These are phyloP conservation scores for Fulica atra DNA, from an alignment of 2,113 vertebrate species.

Conservation along the genomic window DNA sequence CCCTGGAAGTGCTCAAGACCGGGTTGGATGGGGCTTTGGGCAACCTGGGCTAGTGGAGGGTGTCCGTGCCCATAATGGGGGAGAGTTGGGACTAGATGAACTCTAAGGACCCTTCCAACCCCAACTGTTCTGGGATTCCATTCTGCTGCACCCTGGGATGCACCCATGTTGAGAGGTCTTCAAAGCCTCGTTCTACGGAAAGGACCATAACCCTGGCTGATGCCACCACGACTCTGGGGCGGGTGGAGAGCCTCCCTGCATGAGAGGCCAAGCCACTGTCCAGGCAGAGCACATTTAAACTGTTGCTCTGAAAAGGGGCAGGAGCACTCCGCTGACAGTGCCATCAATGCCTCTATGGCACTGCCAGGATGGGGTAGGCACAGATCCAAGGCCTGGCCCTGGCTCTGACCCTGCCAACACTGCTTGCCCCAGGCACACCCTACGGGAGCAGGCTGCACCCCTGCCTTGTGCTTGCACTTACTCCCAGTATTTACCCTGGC, in stretches of 20 bases:
- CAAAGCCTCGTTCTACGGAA: neutral
- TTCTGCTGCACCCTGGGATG: neutral
- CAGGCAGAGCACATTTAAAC: neutral
- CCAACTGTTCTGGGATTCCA: too few relatives aligned
- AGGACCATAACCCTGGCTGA: neutral
- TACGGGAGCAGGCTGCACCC: neutral
- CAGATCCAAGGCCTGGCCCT: neutral
- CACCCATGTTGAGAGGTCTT: neutral
- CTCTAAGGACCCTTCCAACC: too few relatives aligned
- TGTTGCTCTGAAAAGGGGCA: neutral
- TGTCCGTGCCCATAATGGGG: too few relatives aligned
- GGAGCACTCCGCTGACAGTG: neutral
- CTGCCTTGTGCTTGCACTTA: neutral
- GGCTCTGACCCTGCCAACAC: neutral
- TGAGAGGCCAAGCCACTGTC: neutral
- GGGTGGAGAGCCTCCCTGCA: neutral
- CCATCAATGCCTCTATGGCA: rapidly evolving
- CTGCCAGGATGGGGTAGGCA: neutral
- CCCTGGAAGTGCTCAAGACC: too few relatives aligned
- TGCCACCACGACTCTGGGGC: rapidly evolving
- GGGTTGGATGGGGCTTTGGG: too few relatives aligned
- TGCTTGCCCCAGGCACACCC: neutral
- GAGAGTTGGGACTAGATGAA: too few relatives aligned
- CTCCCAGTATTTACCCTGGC: neutral
- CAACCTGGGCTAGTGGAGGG: too few relatives aligned